Conservation (phyloP, 2,113 vertebrate species). For the Hoplias malabaricus region DNA sequence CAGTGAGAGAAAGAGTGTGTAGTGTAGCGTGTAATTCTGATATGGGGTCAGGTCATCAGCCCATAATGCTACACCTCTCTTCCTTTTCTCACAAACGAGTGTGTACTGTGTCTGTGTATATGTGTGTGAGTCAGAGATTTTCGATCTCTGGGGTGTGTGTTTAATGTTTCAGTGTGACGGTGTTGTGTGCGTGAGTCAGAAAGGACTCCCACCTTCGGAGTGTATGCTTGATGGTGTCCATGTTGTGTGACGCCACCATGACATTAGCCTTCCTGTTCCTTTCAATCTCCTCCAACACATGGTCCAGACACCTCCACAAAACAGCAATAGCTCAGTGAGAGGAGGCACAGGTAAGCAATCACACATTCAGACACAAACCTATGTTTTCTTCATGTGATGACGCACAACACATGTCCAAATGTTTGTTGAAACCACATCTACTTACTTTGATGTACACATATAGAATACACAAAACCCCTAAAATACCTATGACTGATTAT, state of each 20-base stretch:
- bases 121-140: not conserved
- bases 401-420: too few relatives aligned
- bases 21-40: not conserved
- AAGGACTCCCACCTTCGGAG: constrained; percentile 72
- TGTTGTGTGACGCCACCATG: constrained; percentile 95
- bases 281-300: constrained; percentile 84
- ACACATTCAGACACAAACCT: constrained; percentile 7
- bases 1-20: not conserved
- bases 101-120: not conserved
- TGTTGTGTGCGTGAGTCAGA: constrained; percentile 51
- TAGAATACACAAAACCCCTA: too few relatives aligned
- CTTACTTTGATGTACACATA: too few relatives aligned
- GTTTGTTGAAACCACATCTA: too few relatives aligned
- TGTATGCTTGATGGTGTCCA: constrained; percentile 84
- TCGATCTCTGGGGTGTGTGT: constrained; percentile 81
- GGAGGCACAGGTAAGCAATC: not conserved
- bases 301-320: constrained; percentile 83
- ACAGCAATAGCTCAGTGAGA: constrained; percentile 7
- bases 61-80: not conserved
- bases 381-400: too few relatives aligned
- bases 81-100: not conserved
- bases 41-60: constrained; percentile 2
- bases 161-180: constrained; percentile 74
- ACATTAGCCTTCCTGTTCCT: constrained; percentile 72
- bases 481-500: too few relatives aligned